A percentile compares a stretch with the other conserved stretches of the same genome.
Evolutionary conservation across 2,113 vertebrate genomes (phyloP).

Genomic region (Dendrocopos noguchii): DNA sequence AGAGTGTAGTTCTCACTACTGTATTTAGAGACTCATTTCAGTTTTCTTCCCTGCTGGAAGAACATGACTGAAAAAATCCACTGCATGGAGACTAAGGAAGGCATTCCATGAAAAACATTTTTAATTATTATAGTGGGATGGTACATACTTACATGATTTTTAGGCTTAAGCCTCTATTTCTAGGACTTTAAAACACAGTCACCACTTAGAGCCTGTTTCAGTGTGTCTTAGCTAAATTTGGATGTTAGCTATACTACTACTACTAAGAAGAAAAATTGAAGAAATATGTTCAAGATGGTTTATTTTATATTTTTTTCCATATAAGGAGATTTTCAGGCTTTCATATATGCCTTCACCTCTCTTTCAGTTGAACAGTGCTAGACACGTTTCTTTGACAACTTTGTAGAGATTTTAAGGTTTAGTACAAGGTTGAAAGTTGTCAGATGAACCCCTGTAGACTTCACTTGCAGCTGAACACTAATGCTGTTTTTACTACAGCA

Average conservation of each 20-base stretch:
- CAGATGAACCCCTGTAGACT: background rate
- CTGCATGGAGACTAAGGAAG: background rate
- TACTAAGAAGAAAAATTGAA: background rate
- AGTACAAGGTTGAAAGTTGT: background rate
- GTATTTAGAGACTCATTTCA: background rate
- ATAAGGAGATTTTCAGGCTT: background rate
- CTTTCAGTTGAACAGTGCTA: background rate
- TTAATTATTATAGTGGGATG: background rate
- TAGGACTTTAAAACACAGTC: background rate
- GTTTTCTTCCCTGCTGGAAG: background rate
- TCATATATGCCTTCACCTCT: background rate
- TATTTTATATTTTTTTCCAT: background rate
- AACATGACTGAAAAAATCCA: background rate
- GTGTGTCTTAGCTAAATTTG: background rate
- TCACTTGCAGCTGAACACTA: background rate
- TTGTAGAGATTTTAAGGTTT: background rate
- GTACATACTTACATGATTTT: background rate
- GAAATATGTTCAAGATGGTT: background rate
- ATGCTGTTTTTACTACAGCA: background rate
- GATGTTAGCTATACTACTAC: background rate
- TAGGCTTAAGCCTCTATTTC: background rate
- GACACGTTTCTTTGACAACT: background rate
- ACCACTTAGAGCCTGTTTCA: fast-evolving
- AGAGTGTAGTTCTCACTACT: background rate
- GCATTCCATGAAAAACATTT: background rate